Base-by-base conservation (phyloP, 2,797 vertebrate species). In the Mus minutoides region DNA sequence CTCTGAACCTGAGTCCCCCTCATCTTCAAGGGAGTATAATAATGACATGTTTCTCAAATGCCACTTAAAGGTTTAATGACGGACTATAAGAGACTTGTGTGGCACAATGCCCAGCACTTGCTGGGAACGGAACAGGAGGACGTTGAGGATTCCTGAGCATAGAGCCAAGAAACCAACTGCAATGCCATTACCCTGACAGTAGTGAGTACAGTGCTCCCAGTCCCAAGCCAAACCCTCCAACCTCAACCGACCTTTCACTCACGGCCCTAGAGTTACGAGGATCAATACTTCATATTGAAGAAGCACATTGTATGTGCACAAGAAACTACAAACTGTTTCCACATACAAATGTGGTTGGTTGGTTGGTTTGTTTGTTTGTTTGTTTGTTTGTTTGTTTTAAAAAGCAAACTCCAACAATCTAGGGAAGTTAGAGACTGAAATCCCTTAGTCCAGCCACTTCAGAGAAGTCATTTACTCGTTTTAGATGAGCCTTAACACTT, bases 401-500 rank as follows among this genome's bases (percentile, higher is more conserved):
- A 58, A 26, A 69, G 34, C 73, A 94, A 89, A 1, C 26, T 76
- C 40, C 62, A 94, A 24, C 73, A 95, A 89, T 12, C 26, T 52
- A 84, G 26, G 10, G 40, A 46, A 90, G 49, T 13, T 3, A 22
- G 29, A 90, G 40, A n/a, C 71, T 90, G 62, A 93, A 90, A 60
- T 52, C 85, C 37, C 69, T 75, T 76, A 62, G 86, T 34, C 75
- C 58, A 79, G 21, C 76, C 69, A 83, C 46, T 79, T 64, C 86
- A 54, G 73, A 86, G 82, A 90, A 22, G 75, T 84, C 56, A 22
- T 76, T 88, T 56, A 73, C 17, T 79, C 73, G 75, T 79, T 93
- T 71, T 46, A 91, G 88, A 87, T 96, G 37, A 76, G 19, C 16
- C 86, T 58, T 93, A 80, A 80, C 56, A 80, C 91, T 64, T 90